A percentile compares a stretch with the other conserved stretches of the same genome.
These are phyloP conservation scores for Candidula unifasciata DNA, from an alignment of 2,888 invertebrate species.

Conservation along the genomic window DNA sequence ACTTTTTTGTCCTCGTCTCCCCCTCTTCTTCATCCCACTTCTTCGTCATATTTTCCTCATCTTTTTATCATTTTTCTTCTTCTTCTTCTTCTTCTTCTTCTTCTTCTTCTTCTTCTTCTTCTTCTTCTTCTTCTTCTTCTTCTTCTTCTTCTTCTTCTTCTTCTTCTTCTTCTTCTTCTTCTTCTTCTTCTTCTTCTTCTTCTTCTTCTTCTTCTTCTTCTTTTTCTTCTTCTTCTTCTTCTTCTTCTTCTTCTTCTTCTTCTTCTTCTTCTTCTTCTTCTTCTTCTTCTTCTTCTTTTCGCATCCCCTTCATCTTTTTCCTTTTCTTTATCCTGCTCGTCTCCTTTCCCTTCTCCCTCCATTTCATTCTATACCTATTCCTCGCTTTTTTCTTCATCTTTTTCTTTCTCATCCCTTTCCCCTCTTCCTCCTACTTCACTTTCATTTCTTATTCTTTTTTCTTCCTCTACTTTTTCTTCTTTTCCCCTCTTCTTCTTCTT, in stretches of 20 bases:
- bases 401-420: neutral
- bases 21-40: too few relatives aligned
- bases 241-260: neutral
- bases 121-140: too few relatives aligned
- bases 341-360: neutral
- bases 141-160: too few relatives aligned
- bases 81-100: too few relatives aligned
- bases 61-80: too few relatives aligned
- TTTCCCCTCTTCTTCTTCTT: neutral
- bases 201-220: too few relatives aligned
- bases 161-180: too few relatives aligned
- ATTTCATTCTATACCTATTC: neutral
- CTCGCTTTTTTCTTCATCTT: neutral
- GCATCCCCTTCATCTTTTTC: neutral
- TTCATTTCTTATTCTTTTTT: neutral
- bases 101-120: too few relatives aligned
- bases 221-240: neutral
- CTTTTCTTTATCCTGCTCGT: neutral
- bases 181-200: too few relatives aligned
- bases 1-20: too few relatives aligned
- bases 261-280: neutral
- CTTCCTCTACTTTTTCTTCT: neutral
- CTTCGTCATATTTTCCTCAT: too few relatives aligned
- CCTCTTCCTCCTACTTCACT: neutral
- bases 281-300: neutral